Evolutionary conservation across 2,888 invertebrate species (phyloP).

Genomic region (Ormyrus nitidulus): DNA sequence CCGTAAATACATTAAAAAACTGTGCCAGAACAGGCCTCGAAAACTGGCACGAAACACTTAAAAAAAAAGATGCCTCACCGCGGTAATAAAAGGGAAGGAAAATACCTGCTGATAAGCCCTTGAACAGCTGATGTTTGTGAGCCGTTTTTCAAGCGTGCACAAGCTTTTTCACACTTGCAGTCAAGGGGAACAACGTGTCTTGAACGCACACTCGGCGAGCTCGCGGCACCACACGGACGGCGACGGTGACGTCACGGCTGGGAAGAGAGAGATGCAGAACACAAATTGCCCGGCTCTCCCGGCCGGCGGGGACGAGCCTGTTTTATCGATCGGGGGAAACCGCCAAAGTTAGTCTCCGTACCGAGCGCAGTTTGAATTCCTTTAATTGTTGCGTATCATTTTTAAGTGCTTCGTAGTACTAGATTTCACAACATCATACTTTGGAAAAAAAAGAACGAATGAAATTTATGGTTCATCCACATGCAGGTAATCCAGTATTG

Average conservation of each 20-base stretch:
- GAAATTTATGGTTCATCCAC: too few relatives aligned
- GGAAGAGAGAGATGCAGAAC: conserved; percentile 20
- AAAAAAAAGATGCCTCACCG: neutral
- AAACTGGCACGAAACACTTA: neutral
- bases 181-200: conserved; percentile 46
- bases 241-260: conserved; percentile 43
- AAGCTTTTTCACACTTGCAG: conserved; percentile 20
- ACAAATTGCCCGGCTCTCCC: conserved; percentile 6
- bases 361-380: too few relatives aligned
- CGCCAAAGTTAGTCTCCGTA: conserved; percentile 5
- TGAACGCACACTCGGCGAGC: conserved; percentile 6
- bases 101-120: conserved; percentile 32
- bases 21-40: neutral
- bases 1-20: neutral
- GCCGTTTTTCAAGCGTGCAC: neutral
- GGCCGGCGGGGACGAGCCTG: conserved; percentile 26
- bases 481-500: too few relatives aligned
- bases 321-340: conserved; percentile 51
- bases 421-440: too few relatives aligned
- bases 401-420: too few relatives aligned
- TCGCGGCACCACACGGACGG: conserved; percentile 45
- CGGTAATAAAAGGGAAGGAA: neutral
- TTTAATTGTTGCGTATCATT: too few relatives aligned
- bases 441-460: too few relatives aligned
- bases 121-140: neutral